phyloP scores from a whole-genome alignment of 2,797 vertebrate genomes.

The Leuciscus waleckii region DNA sequence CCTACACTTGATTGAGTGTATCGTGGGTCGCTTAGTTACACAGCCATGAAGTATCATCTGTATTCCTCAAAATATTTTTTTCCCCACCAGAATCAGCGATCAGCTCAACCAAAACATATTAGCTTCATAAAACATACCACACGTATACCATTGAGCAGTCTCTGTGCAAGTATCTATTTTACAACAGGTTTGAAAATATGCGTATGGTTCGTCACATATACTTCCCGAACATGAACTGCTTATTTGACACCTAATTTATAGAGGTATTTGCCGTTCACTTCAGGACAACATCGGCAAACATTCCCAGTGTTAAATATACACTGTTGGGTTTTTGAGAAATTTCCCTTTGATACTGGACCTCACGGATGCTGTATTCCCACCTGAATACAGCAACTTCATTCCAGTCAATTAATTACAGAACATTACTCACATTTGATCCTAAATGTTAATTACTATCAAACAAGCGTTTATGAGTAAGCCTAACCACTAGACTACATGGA shows the following conservation, averaged over 20 bases:
- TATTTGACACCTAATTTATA: neutral
- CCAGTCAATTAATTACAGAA: neutral
- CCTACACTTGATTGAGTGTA: conserved; percentile 65
- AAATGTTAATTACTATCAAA: conserved; percentile 22
- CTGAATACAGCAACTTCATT: neutral
- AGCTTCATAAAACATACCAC: conserved; percentile 26
- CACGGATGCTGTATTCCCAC: conserved; percentile 18
- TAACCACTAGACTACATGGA: conserved; percentile 14
- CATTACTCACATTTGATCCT: conserved; percentile 27
- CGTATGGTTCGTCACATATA: neutral
- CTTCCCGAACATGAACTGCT: neutral
- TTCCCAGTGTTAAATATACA: conserved; percentile 12
- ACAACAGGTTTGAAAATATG: conserved; percentile 24
- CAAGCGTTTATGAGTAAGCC: neutral
- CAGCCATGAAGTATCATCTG: conserved; percentile 55
- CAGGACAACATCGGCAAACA: conserved; percentile 1
- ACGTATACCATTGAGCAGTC: conserved; percentile 9
- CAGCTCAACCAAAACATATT: conserved; percentile 11
- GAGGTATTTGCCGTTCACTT: neutral
- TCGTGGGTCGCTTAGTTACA: conserved; percentile 26
- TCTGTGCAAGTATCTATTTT: neutral
- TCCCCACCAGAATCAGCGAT: conserved; percentile 16
- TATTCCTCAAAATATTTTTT: conserved; percentile 1
- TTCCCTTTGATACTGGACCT: conserved; percentile 34
- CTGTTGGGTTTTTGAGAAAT: conserved; percentile 1